These are phyloP conservation scores for Schizopygopsis malacanthus DNA, from an alignment of 2,797 vertebrate species.

Conservation along the genomic window DNA sequence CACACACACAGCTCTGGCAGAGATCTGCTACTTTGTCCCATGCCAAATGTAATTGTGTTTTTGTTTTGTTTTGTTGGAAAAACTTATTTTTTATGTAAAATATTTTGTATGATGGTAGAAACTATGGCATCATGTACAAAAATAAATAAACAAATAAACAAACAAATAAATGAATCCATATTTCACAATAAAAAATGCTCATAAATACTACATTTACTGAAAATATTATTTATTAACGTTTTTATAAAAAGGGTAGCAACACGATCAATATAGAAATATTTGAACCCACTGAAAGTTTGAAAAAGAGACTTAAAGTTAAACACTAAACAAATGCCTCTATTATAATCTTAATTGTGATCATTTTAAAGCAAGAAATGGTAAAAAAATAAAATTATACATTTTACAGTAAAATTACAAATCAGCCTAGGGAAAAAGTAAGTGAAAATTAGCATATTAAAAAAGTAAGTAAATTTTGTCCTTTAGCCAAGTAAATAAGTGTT, in stretches of 20 bases:
- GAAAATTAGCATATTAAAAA: too few relatives aligned
- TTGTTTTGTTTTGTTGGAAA: not conserved
- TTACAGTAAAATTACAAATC: too few relatives aligned
- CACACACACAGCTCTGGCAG: not conserved
- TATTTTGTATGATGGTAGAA: too few relatives aligned
- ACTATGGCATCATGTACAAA: too few relatives aligned
- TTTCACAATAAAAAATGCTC: not conserved
- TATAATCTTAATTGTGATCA: not conserved
- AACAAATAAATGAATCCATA: not conserved
- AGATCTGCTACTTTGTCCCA: not conserved
- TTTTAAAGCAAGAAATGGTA: not conserved
- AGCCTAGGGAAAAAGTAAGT: too few relatives aligned
- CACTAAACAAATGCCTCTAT: not conserved
- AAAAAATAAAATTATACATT: rapidly evolving
- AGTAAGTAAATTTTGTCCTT: too few relatives aligned
- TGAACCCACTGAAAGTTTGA: not conserved
- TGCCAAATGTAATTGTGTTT: not conserved
- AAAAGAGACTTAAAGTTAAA: not conserved
- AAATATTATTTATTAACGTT: not conserved
- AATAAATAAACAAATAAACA: too few relatives aligned
- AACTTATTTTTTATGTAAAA: too few relatives aligned
- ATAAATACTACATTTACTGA: not conserved
- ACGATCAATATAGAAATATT: not conserved
- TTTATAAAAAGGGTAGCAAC: not conserved
- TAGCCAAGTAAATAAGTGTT: too few relatives aligned